Conservation (phyloP, 1,140 invertebrate genomes). For the Palaemon carinicauda region DNA sequence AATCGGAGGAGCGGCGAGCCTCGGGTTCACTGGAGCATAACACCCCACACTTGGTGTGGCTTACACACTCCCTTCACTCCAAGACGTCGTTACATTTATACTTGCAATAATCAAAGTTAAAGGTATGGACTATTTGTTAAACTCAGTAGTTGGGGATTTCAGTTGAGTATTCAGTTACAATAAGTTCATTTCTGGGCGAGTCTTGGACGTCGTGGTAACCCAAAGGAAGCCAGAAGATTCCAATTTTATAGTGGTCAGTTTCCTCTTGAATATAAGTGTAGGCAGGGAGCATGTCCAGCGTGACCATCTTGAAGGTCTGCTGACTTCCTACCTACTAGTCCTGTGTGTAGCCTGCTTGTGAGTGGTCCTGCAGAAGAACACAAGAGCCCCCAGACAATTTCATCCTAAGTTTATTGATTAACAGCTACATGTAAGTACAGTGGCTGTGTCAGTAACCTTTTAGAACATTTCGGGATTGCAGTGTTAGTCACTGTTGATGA, state of each 20-base stretch:
- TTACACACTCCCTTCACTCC: slow-evolving; percentile 23
- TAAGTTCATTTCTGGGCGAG: background rate
- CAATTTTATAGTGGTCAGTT: slow-evolving; percentile 27
- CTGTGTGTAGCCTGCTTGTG: too few relatives aligned
- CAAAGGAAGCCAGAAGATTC: background rate
- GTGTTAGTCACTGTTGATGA: too few relatives aligned
- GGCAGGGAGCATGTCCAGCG: slow-evolving; percentile 49
- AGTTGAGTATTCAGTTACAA: background rate
- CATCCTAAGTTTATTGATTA: too few relatives aligned
- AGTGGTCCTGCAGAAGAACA: too few relatives aligned
- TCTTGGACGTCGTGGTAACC: background rate
- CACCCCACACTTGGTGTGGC: slow-evolving; percentile 20
- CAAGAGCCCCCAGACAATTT: too few relatives aligned
- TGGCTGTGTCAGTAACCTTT: too few relatives aligned
- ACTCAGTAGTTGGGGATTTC: background rate
- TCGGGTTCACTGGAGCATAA: slow-evolving; percentile 58
- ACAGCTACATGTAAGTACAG: too few relatives aligned
- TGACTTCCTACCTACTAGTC: background rate
- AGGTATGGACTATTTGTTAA: background rate
- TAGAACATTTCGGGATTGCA: too few relatives aligned
- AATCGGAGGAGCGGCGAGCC: slow-evolving; percentile 54
- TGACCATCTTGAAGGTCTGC: slow-evolving; percentile 48
- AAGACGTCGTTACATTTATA: slow-evolving; percentile 18
- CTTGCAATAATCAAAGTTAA: slow-evolving; percentile 10
- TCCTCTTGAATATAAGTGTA: background rate